Conservation (phyloP, 2,888 invertebrate genomes). For the Calephelis perditalis region DNA sequence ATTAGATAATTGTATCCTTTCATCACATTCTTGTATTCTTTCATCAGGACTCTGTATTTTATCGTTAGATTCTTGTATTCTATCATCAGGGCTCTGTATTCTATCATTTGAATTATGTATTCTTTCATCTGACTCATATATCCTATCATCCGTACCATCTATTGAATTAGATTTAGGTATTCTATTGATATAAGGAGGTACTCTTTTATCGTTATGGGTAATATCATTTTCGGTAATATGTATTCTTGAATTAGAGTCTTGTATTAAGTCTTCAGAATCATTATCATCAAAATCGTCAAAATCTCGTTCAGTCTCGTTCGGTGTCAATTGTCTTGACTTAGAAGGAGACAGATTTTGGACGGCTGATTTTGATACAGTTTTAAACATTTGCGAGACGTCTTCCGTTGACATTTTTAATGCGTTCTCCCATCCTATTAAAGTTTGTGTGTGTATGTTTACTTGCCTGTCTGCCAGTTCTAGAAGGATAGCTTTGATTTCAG, state of each 20-base stretch:
- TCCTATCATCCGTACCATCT: not conserved
- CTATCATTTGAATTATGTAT: too few species aligned
- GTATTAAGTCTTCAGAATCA: slow-evolving; percentile 25
- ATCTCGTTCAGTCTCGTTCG: slow-evolving; percentile 48
- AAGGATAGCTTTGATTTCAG: slow-evolving; percentile 51
- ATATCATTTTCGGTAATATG: not conserved
- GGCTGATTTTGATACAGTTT: slow-evolving; percentile 62
- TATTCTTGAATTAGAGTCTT: slow-evolving; percentile 14
- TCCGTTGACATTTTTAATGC: slow-evolving; percentile 51
- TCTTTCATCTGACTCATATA: not conserved
- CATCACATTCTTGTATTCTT: not conserved
- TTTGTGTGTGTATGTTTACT: slow-evolving; percentile 46
- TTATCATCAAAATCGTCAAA: slow-evolving; percentile 45
- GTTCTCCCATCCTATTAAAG: slow-evolving; percentile 53
- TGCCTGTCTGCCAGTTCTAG: slow-evolving; percentile 57
- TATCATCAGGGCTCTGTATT: not conserved
- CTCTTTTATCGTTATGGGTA: not conserved
- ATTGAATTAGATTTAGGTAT: not conserved
- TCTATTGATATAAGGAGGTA: not conserved
- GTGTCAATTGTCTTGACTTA: slow-evolving; percentile 41
- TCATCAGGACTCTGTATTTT: not conserved
- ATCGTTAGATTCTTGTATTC: not conserved
- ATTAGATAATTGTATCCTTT: not conserved
- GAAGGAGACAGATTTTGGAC: slow-evolving; percentile 60
- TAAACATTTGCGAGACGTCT: slow-evolving; percentile 50